Evolutionary conservation across 2,113 vertebrate species (phyloP).

Genomic region (Poecile atricapillus): DNA sequence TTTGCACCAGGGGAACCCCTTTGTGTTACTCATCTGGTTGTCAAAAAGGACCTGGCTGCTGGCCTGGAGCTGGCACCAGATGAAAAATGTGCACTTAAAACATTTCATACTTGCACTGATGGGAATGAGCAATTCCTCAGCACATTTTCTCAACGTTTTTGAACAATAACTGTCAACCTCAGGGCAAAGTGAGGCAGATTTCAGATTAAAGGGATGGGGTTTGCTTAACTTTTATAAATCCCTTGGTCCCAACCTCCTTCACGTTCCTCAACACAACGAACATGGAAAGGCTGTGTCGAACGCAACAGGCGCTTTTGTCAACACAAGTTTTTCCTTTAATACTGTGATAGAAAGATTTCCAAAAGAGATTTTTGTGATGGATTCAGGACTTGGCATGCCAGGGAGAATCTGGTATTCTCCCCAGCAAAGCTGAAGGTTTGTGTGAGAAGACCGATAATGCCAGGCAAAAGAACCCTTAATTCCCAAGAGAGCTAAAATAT

Average conservation of each 20-base stretch:
- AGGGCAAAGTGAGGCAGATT: not conserved
- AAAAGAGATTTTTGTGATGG: not conserved
- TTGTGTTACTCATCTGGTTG: constrained; percentile 70
- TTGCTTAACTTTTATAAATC: not conserved
- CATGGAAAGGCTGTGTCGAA: not conserved
- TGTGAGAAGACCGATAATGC: constrained; percentile 9
- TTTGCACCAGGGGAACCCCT: constrained; percentile 50
- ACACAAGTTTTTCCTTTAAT: not conserved
- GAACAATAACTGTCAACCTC: constrained; percentile 50
- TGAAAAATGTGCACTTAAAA: constrained; percentile 59
- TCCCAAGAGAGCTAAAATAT: constrained; percentile 28
- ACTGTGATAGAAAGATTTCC: not conserved
- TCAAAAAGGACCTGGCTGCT: constrained; percentile 51
- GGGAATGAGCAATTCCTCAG: constrained; percentile 41
- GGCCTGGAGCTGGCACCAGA: constrained; percentile 58
- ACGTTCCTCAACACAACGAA: not conserved
- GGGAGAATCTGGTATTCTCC: constrained; percentile 45
- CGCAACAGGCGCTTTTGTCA: not conserved
- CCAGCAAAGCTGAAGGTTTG: constrained; percentile 43
- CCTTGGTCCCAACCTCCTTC: not conserved
- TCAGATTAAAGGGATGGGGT: not conserved
- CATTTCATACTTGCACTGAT: constrained; percentile 9
- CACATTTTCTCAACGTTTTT: constrained; percentile 32
- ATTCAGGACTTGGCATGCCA: constrained; percentile 41
- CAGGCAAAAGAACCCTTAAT: constrained; percentile 42